These are phyloP conservation scores for Brachionus asplanchnoidis DNA, from an alignment of 1,140 invertebrate genomes.

Conservation along the genomic window DNA sequence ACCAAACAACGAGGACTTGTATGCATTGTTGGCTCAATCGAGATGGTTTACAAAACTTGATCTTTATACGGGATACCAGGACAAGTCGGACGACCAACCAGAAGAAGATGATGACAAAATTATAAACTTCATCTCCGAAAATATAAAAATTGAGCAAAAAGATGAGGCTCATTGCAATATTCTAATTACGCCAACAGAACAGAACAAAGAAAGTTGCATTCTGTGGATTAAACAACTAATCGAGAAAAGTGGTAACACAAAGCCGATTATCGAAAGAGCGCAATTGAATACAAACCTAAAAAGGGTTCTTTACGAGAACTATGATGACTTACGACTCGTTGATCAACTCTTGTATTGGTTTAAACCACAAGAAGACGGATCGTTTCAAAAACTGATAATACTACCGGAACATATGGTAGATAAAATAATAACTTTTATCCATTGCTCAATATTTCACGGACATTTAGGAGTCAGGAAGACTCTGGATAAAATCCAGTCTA, in stretches of 20 bases:
- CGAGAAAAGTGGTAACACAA: not conserved
- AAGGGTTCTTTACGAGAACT: not conserved
- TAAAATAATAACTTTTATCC: not conserved
- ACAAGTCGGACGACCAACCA: not conserved
- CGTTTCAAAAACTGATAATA: not conserved
- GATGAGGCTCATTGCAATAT: not conserved
- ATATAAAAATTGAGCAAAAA: not conserved
- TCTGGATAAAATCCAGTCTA: not conserved
- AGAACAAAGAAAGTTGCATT: not conserved
- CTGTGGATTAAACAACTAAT: not conserved
- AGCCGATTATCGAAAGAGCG: not conserved
- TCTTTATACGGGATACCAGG: not conserved
- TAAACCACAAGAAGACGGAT: not conserved
- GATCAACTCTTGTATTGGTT: constrained; percentile 5
- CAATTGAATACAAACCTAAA: not conserved
- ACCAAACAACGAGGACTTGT: constrained; percentile 43
- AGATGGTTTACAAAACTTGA: constrained; percentile 24
- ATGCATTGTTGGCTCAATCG: constrained; percentile 32
- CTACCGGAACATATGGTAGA: not conserved
- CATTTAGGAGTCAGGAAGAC: constrained; percentile 14
- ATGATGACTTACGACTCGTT: not conserved
- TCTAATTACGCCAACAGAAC: not conserved
- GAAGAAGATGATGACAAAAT: not conserved
- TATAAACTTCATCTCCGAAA: not conserved
- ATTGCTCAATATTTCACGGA: not conserved